Evolutionary conservation across 2,888 invertebrate genomes (phyloP), one percentile per base, ranked within the genome.

Genomic region (Plutella xylostella): DNA sequence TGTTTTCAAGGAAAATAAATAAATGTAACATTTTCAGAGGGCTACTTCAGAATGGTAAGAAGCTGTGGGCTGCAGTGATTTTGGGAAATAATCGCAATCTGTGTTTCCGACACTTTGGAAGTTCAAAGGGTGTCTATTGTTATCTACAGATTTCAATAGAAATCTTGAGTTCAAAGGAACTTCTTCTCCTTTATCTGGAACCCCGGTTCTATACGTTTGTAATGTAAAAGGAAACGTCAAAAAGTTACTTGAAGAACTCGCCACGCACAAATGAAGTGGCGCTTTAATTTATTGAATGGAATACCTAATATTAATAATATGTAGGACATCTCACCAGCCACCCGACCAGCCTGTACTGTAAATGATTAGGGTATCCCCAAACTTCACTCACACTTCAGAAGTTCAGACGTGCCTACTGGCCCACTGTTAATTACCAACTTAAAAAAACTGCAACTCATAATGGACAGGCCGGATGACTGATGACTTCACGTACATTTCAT

Each of bases 401-500:
- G 73, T 78, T 72, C 60, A 64, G 63, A 66, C 68, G 71, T 71
- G 68, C 59, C 64, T 59, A 63, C 65, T 47, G 68, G 66, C 69
- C 60, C 62, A 65, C 67, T 78, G 82, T 80, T 82, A 82, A 83
- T 83, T 82, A 83, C 66, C 61, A 83, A 80, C 77, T 83, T 82
- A 76, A 65, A 56, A 73, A 79, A 79, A 82, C 69, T 78, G 80
- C 80, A 80, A 78, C 73, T 83, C 79, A 83, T 80, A 79, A 80
- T 80, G 72, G 82, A 82, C 77, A 80, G 77, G 63, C 61, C 57
- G 65, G 71, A 58, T 64, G 72, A 72, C 73, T 75, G 73, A 82
- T 82, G 78, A 80, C 61, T 69, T 65, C 62, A 20, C 11, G 33
- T 42, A 34, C 34, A 34, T 14, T 19, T 14, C n/a, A n/a, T n/a